phyloP scores from a whole-genome alignment of 2,797 vertebrate genomes.

The Pelochelys cantorii region DNA sequence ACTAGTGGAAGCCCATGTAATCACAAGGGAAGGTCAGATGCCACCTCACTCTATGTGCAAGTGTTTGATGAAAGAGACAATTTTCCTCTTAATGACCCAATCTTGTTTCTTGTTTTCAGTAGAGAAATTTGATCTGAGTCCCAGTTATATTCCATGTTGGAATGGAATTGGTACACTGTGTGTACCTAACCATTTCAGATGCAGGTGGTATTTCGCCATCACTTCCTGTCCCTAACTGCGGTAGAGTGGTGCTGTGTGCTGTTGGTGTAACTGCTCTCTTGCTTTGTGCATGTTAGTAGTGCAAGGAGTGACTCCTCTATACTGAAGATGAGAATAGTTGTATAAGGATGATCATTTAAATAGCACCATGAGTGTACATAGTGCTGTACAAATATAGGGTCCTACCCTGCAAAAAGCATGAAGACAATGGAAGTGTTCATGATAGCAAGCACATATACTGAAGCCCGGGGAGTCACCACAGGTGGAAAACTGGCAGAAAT shows the following conservation, averaged over 20 bases:
- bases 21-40: not conserved
- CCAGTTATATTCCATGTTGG: not conserved
- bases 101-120: not conserved
- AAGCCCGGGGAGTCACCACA: not conserved
- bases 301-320: not conserved
- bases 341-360: not conserved
- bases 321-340: not conserved
- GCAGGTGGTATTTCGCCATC: not conserved
- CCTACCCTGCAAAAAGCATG: not conserved
- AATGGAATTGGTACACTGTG: too few relatives aligned
- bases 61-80: not conserved
- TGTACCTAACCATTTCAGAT: not conserved
- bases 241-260: not conserved
- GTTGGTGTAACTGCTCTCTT: not conserved
- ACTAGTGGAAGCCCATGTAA: not conserved
- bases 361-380: fast-evolving
- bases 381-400: not conserved
- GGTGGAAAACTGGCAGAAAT: not conserved
- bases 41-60: not conserved
- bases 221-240: not conserved
- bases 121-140: not conserved
- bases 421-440: not conserved
- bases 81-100: not conserved
- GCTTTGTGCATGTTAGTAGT: not conserved
- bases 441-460: not conserved